phyloP scores from a whole-genome alignment of 1,140 invertebrate species.

The Cephus cinctus region DNA sequence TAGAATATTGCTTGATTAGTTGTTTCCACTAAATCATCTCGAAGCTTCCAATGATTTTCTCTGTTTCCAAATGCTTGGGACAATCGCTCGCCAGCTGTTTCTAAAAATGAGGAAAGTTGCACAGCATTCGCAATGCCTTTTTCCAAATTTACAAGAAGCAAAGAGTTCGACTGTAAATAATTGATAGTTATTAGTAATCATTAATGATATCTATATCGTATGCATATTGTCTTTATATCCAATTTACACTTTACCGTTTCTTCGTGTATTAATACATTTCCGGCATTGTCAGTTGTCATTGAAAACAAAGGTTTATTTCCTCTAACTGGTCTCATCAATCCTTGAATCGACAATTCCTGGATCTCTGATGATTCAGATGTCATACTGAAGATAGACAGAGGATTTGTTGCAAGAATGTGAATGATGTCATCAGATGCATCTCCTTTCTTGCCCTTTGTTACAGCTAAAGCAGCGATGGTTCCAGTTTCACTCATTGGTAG shows the following conservation, averaged over 20 bases:
- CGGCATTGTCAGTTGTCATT: conserved; percentile 33
- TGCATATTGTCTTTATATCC: neutral
- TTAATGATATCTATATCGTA: neutral
- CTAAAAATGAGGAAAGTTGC: conserved; percentile 39
- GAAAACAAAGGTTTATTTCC: conserved; percentile 32
- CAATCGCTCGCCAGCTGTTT: conserved; percentile 39
- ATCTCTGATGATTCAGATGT: conserved; percentile 39
- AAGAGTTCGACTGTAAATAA: conserved; percentile 39
- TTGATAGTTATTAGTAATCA: conserved; percentile 5
- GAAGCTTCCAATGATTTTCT: conserved; percentile 35
- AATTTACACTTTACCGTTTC: conserved; percentile 36
- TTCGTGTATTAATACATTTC: conserved; percentile 44
- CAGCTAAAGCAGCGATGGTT: conserved; percentile 55
- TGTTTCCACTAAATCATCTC: conserved; percentile 32
- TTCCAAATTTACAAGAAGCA: conserved; percentile 37
- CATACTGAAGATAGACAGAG: conserved; percentile 56
- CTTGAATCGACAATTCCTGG: conserved; percentile 37
- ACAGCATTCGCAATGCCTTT: conserved; percentile 33
- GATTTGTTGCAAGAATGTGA: conserved; percentile 57
- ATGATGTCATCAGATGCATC: conserved; percentile 49
- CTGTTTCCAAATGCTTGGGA: conserved; percentile 34
- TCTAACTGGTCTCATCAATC: conserved; percentile 26
- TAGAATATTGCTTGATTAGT: conserved; percentile 41
- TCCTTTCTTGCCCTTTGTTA: conserved; percentile 46
- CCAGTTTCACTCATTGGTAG: conserved; percentile 58